Evolutionary conservation across 2,888 invertebrate species (phyloP), one percentile per base, ranked within the genome.

Genomic region (Aphodius sticticus): DNA sequence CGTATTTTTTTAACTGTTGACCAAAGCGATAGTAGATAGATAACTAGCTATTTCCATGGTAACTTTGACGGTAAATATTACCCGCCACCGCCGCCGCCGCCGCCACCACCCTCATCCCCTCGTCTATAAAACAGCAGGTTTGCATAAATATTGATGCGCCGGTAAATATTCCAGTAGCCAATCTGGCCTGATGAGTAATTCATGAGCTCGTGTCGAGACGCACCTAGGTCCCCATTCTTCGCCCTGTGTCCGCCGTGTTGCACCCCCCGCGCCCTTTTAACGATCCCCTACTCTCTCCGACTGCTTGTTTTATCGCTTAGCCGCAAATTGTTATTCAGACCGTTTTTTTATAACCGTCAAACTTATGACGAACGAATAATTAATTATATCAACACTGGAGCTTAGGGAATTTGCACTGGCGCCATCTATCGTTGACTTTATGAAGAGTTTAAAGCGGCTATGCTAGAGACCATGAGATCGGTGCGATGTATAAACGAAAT

Each of bases 91-190:
- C 9, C 53, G 53, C 26, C 26, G 26, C 26, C 3, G 6, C 12
- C 53, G 1, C 9, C 9, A 2, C 12, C 53, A 53, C 53, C 53
- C 53, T 7, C 12, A 53, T 5, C 53, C 53, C 53, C 6, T 53
- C 53, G 53, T 53, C 53, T 53, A 53, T 53, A 53, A 53, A 53
- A 53, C 53, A 53, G 53, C 53, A 53, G 53, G 53, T 9, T 85
- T 84, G 85, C 86, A 87, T 88, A 87, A 88, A 88, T 87, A 87
- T 87, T 87, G 87, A 87, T 87, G 87, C 86, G 83, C 84, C 84
- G 87, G 87, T 88, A 88, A 88, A 88, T 88, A 87, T 87, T 88
- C 86, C 85, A 88, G 87, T 84, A 88, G 87, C 87, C 87, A 88
- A 88, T 88, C 88, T 88, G 86, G 81, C 85, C 86, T 86, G 83